These are phyloP conservation scores for Silurus glanis DNA, from an alignment of 2,113 vertebrate species.

Conservation along the genomic window DNA sequence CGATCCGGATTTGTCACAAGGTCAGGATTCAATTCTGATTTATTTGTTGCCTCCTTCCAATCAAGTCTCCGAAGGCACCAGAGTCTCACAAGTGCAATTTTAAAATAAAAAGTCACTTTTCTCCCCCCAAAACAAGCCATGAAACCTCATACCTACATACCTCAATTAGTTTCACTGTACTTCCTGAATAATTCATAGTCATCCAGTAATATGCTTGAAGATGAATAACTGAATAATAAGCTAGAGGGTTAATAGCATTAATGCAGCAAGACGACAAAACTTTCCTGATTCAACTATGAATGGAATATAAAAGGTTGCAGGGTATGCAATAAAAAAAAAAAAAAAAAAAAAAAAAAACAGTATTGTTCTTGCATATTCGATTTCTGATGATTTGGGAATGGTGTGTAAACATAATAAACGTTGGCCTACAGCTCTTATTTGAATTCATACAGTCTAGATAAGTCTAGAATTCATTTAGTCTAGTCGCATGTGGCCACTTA, in stretches of 20 bases:
- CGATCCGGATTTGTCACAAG: not conserved
- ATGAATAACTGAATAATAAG: conserved; percentile 24
- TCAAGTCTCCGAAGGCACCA: not conserved
- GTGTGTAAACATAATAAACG: not conserved
- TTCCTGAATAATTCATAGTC: conserved; percentile 20
- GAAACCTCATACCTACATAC: not conserved
- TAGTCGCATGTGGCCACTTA: not conserved
- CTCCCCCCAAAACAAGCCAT: not conserved
- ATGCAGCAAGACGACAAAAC: conserved; percentile 1
- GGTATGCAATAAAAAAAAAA: not conserved
- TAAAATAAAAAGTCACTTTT: not conserved
- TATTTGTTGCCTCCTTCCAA: not conserved
- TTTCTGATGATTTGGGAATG: not conserved
- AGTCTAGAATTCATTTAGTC: not conserved
- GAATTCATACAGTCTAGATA: not conserved
- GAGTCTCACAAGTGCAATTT: not conserved
- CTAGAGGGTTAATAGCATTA: not conserved
- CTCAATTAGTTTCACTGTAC: conserved; percentile 6
- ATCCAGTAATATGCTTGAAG: conserved; percentile 10
- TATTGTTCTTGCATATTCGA: not conserved
- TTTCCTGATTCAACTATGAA: not conserved
- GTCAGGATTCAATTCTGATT: not conserved
- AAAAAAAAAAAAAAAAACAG: too few relatives aligned
- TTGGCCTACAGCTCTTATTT: not conserved
- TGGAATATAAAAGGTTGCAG: not conserved